phyloP scores from a whole-genome alignment of 2,113 vertebrate genomes.

The Argyrosomus japonicus region DNA sequence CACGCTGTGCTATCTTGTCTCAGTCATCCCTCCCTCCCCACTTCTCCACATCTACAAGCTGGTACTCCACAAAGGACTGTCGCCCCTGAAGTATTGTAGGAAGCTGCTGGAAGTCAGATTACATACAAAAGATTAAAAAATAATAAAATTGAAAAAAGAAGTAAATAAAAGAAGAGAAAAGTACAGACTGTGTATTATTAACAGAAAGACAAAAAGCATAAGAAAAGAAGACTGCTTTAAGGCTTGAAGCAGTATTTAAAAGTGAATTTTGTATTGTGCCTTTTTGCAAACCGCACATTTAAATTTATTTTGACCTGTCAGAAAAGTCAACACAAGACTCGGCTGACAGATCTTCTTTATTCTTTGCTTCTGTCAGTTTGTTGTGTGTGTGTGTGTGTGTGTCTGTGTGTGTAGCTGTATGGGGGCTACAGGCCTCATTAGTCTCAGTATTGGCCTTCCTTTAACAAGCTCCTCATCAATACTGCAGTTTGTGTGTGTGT shows the following conservation, averaged over 20 bases:
- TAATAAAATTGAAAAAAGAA: no score
- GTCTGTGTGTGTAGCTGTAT: constrained; percentile 7
- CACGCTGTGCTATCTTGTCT: no score
- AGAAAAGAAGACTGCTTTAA: background rate
- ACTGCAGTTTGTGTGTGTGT: constrained; percentile 37
- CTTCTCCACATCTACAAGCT: no score
- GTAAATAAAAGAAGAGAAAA: no score
- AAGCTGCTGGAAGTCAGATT: no score
- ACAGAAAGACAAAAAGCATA: no score
- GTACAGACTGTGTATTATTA: no score
- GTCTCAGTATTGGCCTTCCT: constrained; percentile 53
- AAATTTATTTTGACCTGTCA: background rate
- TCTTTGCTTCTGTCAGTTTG: background rate
- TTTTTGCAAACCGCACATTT: background rate
- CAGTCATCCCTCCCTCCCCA: no score
- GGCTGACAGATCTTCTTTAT: background rate
- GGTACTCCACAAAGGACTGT: no score
- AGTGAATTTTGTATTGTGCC: background rate
- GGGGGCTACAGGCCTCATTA: constrained; percentile 57
- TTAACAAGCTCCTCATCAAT: constrained; percentile 73
- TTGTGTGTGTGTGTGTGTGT: constrained; percentile 16
- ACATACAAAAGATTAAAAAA: no score
- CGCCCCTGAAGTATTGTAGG: background rate
- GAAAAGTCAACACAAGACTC: constrained; percentile 10
- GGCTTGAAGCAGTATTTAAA: background rate